These are phyloP conservation scores for Caenorhabditis zanzibari DNA, from an alignment of 2,888 invertebrate genomes.

Conservation along the genomic window DNA sequence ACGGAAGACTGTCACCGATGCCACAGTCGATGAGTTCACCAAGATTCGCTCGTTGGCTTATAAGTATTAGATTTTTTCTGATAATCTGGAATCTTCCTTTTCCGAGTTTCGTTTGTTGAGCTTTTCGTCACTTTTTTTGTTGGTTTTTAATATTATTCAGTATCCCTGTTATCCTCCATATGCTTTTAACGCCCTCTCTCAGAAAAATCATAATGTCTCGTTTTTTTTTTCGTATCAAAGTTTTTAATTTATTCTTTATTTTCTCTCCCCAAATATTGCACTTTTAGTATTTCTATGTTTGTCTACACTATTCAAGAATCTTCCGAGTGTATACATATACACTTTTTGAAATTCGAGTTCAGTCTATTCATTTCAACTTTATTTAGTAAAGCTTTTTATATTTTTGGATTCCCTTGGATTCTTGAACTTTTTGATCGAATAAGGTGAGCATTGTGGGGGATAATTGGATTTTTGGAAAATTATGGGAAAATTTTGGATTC, in stretches of 20 bases:
- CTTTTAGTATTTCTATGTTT: slow-evolving; percentile 5
- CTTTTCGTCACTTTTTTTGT: slow-evolving; percentile 9
- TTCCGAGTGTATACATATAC: too few species aligned
- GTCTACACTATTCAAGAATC: background rate
- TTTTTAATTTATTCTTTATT: slow-evolving; percentile 26
- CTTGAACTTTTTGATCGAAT: too few species aligned
- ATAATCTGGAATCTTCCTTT: background rate
- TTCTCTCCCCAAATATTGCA: slow-evolving; percentile 15
- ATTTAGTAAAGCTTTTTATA: too few species aligned
- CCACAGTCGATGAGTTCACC: slow-evolving; percentile 91
- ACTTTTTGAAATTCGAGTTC: too few species aligned
- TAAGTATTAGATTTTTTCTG: slow-evolving; percentile 11
- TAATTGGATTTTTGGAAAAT: too few species aligned
- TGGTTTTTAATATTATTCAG: slow-evolving; percentile 4
- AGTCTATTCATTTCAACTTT: too few species aligned
- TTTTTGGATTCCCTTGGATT: too few species aligned
- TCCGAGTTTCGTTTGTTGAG: slow-evolving; percentile 34
- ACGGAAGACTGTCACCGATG: slow-evolving; percentile 91
- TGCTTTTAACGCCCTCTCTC: background rate
- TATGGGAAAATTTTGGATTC: too few species aligned
- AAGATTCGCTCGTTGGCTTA: slow-evolving; percentile 85
- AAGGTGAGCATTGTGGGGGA: too few species aligned
- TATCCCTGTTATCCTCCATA: background rate
- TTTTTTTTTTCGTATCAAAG: background rate
- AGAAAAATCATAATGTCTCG: slow-evolving; percentile 8